These are phyloP conservation scores for Lordiphosa andalusiaca DNA, from an alignment of 2,888 invertebrate species.

Conservation along the genomic window DNA sequence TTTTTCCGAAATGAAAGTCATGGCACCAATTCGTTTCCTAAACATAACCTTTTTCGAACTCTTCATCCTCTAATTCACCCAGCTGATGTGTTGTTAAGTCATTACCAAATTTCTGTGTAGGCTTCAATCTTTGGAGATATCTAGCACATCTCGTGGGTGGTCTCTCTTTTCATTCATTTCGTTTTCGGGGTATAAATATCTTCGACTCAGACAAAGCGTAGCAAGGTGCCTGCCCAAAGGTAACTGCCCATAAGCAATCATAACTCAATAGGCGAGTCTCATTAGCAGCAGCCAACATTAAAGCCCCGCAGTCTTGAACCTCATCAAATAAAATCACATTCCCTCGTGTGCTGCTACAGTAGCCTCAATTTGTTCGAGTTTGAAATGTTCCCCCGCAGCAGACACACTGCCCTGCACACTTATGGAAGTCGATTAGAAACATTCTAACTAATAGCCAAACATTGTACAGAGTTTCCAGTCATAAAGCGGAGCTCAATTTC, in stretches of 20 bases:
- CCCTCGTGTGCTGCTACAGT: conserved; percentile 42
- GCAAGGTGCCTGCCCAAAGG: neutral
- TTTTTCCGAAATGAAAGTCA: no score
- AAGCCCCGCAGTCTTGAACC: conserved; percentile 7
- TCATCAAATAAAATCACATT: neutral
- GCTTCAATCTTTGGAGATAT: neutral
- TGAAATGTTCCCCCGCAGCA: conserved; percentile 36
- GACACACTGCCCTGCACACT: conserved; percentile 17
- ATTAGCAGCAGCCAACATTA: conserved; percentile 56
- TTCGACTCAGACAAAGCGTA: conserved; percentile 8
- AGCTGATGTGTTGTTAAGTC: no score
- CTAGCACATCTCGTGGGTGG: conserved; percentile 9
- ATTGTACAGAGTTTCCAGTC: conserved; percentile 29
- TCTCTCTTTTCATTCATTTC: neutral
- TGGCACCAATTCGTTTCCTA: no score
- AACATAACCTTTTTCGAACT: neutral
- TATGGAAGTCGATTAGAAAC: conserved; percentile 36
- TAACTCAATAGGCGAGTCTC: conserved; percentile 60
- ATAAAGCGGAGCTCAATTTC: conserved; percentile 63
- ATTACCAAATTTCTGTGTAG: no score
- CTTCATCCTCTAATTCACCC: no score
- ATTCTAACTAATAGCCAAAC: conserved; percentile 64
- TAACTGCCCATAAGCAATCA: conserved; percentile 39
- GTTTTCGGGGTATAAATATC: conserved; percentile 1
- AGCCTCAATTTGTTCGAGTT: conserved; percentile 38